phyloP scores from a whole-genome alignment of 1,140 invertebrate species.

The Cydia fagiglandana region DNA sequence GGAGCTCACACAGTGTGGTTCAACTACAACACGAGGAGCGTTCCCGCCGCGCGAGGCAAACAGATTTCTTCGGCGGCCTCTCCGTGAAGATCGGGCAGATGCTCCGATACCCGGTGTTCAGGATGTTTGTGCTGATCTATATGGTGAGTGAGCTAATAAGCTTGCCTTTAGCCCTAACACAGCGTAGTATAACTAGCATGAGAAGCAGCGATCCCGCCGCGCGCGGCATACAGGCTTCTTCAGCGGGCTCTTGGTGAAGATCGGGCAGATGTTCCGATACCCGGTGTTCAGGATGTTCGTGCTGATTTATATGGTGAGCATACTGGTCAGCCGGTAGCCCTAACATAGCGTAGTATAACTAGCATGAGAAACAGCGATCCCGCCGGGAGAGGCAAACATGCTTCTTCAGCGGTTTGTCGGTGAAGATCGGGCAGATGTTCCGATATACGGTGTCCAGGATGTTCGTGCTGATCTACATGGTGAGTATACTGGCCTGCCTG shows the following conservation, averaged over 20 bases:
- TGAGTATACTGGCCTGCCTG: too few relatives aligned
- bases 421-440: too few relatives aligned
- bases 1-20: constrained; percentile 54
- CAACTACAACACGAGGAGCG: constrained; percentile 48
- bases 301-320: constrained; percentile 77
- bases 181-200: constrained; percentile 56
- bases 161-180: constrained; percentile 36
- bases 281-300: too few relatives aligned
- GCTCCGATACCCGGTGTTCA: constrained; percentile 87
- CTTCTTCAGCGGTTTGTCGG: too few relatives aligned
- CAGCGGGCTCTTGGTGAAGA: too few relatives aligned
- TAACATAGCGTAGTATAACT: background rate
- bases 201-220: constrained; percentile 35
- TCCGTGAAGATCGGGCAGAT: constrained; percentile 86
- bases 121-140: constrained; percentile 88
- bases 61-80: constrained; percentile 56
- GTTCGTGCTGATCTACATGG: constrained; percentile 77
- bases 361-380: too few relatives aligned
- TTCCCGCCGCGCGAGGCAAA: constrained; percentile 23
- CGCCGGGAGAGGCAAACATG: constrained; percentile 9
- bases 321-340: too few relatives aligned
- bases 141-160: constrained; percentile 19
- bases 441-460: too few relatives aligned
- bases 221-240: background rate
- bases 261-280: too few relatives aligned